These are phyloP conservation scores for Rattus rattus DNA, from an alignment of 2,113 vertebrate genomes.

Conservation along the genomic window DNA sequence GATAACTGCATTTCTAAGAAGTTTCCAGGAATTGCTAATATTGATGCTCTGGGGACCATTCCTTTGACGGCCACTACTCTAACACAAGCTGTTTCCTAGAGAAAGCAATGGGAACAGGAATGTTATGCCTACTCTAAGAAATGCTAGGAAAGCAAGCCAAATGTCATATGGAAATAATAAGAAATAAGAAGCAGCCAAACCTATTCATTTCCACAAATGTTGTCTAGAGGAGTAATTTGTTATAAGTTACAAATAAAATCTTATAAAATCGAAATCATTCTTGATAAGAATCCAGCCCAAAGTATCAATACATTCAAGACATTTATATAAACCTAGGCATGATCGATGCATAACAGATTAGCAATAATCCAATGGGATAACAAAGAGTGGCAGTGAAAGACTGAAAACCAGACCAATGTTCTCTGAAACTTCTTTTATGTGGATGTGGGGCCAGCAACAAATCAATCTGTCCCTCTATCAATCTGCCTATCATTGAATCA, in stretches of 20 bases:
- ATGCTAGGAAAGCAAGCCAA: constrained; percentile 62
- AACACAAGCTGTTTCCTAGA: background rate
- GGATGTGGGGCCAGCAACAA: background rate
- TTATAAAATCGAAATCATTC: constrained; percentile 64
- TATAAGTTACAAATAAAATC: constrained; percentile 75
- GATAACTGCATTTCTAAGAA: background rate
- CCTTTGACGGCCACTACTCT: constrained; percentile 25
- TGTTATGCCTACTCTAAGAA: background rate
- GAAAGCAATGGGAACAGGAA: constrained; percentile 18
- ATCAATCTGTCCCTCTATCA: background rate
- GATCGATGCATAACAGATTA: constrained; percentile 56
- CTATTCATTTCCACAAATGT: constrained; percentile 73
- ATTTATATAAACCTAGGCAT: constrained; percentile 63
- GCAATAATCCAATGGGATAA: constrained; percentile 52
- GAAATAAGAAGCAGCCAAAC: constrained; percentile 62
- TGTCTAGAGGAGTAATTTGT: constrained; percentile 70
- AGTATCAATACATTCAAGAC: constrained; percentile 66
- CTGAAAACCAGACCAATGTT: constrained; percentile 51
- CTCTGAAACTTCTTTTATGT: constrained; percentile 33
- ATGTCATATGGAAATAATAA: constrained; percentile 75
- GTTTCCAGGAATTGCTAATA: background rate
- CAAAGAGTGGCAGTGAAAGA: constrained; percentile 50
- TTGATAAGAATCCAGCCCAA: constrained; percentile 61
- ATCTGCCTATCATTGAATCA: constrained; percentile 54
- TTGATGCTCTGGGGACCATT: background rate